phyloP scores from a whole-genome alignment of 2,113 vertebrate species.

The Myanophis thanlyinensis region DNA sequence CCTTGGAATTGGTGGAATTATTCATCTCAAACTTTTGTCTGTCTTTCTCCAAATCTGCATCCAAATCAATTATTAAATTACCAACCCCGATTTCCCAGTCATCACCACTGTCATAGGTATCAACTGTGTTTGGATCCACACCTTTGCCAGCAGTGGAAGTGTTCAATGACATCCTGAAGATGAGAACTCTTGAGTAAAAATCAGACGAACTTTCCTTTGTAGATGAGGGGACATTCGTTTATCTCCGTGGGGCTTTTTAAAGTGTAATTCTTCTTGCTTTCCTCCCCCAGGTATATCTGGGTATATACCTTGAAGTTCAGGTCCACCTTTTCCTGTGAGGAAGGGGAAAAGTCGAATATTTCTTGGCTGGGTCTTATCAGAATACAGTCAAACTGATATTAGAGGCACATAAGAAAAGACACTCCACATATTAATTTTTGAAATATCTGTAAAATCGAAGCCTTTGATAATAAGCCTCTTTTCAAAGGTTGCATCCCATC shows the following conservation, averaged over 20 bases:
- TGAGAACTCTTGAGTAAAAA: conserved; percentile 78
- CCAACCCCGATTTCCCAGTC: conserved; percentile 88
- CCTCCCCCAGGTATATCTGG: conserved; percentile 63
- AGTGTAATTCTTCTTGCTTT: conserved; percentile 65
- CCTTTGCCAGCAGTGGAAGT: conserved; percentile 80
- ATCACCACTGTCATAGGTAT: conserved; percentile 87
- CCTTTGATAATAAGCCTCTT: conserved; percentile 32
- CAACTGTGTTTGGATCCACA: conserved; percentile 84
- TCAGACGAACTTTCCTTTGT: conserved; percentile 77
- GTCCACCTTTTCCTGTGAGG: conserved; percentile 75
- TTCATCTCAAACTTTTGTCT: conserved; percentile 94
- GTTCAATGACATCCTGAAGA: conserved; percentile 89
- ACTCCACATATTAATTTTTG: conserved; percentile 49
- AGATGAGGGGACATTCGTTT: conserved; percentile 85
- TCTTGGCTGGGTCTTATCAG: conserved; percentile 69
- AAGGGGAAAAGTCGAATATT: conserved; percentile 68
- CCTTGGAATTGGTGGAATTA: conserved; percentile 84
- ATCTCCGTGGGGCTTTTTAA: conserved; percentile 72
- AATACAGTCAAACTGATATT: conserved; percentile 57
- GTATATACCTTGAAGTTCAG: conserved; percentile 68
- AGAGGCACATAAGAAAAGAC: conserved; percentile 46
- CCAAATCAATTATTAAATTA: conserved; percentile 90
- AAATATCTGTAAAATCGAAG: conserved; percentile 53
- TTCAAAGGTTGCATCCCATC: conserved; percentile 29
- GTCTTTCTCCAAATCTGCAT: conserved; percentile 93